Evolutionary conservation across 64 coral and sea anemone species (phyloP).

Genomic region (Hydrozoanthus tunicans): DNA sequence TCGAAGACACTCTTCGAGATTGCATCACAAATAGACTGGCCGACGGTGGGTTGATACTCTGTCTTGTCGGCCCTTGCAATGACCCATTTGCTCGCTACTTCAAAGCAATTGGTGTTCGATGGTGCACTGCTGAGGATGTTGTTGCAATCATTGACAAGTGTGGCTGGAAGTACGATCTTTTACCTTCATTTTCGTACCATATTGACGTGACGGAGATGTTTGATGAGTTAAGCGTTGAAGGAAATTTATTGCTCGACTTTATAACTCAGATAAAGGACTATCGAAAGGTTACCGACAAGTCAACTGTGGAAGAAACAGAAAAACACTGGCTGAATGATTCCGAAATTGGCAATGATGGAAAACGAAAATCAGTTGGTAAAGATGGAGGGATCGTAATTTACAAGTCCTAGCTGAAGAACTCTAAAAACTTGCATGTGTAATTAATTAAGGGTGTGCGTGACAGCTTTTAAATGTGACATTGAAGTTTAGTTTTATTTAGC

Average conservation of each 20-base stretch:
- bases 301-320: conserved; percentile 9
- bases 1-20: conserved; percentile 4
- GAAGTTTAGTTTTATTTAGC: no score
- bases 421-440: no score
- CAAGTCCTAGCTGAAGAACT: neutral
- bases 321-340: neutral
- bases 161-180: conserved; percentile 53
- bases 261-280: conserved; percentile 33
- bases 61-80: neutral
- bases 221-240: neutral
- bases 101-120: neutral
- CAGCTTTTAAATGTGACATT: no score
- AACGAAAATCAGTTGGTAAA: neutral
- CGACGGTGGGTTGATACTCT: conserved; percentile 14
- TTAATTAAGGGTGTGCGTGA: no score
- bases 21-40: neutral
- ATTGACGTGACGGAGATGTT: conserved; percentile 73
- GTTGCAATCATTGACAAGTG: conserved; percentile 34
- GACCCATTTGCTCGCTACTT: neutral
- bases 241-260: conserved; percentile 62
- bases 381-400: neutral
- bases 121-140: neutral
- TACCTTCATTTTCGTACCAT: conserved; percentile 5
- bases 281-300: conserved; percentile 18
- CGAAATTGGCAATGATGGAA: neutral